These are phyloP conservation scores for Heliconius himera DNA, from an alignment of 1,140 invertebrate genomes.

Conservation along the genomic window DNA sequence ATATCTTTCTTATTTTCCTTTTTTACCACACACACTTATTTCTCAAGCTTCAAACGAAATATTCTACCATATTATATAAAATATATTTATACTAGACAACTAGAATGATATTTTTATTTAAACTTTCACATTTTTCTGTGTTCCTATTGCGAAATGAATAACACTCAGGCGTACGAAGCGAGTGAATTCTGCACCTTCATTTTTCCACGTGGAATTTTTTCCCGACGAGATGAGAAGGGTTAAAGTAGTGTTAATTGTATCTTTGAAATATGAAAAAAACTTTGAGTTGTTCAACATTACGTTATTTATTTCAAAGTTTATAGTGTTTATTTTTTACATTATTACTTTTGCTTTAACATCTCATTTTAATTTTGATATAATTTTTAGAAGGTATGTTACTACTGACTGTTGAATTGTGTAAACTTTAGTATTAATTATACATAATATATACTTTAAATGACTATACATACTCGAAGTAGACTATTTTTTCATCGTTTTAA, in stretches of 20 bases:
- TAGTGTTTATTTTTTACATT: background rate
- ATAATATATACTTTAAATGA: too few species aligned
- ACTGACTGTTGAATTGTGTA: too few species aligned
- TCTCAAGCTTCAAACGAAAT: background rate
- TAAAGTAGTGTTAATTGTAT: conserved; percentile 12
- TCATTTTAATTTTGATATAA: too few species aligned
- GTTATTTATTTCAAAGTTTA: background rate
- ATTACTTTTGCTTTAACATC: background rate
- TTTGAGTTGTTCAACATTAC: background rate
- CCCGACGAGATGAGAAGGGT: background rate
- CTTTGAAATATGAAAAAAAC: background rate
- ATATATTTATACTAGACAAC: background rate
- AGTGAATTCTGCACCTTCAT: conserved; percentile 21
- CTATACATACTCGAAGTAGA: too few species aligned
- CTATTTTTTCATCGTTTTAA: too few species aligned
- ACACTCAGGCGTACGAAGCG: conserved; percentile 4
- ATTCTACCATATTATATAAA: background rate
- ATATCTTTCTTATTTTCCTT: background rate
- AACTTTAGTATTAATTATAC: too few species aligned
- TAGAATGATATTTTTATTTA: background rate
- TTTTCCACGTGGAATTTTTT: conserved; percentile 22
- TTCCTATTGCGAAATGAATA: conserved; percentile 21
- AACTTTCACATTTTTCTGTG: conserved; percentile 2
- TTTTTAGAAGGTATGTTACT: too few species aligned
- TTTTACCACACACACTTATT: background rate